These are phyloP conservation scores for Xerus rutilus DNA, from an alignment of 2,797 vertebrate genomes.

Conservation along the genomic window DNA sequence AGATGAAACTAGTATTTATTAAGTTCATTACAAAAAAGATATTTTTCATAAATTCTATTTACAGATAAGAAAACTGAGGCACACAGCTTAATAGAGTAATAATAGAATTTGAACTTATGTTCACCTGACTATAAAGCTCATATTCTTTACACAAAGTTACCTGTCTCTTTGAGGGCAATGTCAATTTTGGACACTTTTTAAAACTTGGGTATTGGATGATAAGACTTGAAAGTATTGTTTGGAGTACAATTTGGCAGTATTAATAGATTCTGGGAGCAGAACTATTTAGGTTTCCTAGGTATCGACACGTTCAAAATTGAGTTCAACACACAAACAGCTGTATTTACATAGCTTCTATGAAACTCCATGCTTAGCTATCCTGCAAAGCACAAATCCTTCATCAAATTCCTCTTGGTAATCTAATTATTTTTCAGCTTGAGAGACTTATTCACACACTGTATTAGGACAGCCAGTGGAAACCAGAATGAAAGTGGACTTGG, in stretches of 20 bases:
- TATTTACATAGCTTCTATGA: not conserved
- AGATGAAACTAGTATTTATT: not conserved
- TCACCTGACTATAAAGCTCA: not conserved
- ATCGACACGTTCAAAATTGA: not conserved
- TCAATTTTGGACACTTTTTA: not conserved
- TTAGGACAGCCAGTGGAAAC: not conserved
- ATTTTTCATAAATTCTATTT: conserved; percentile 12
- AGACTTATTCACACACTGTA: conserved; percentile 22
- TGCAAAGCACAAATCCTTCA: conserved; percentile 39
- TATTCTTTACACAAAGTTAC: not conserved
- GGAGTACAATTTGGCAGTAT: not conserved
- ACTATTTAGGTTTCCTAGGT: not conserved
- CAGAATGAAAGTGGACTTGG: conserved; percentile 33
- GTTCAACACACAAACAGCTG: not conserved
- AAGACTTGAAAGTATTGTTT: not conserved
- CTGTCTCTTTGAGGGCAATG: not conserved
- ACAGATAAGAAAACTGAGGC: not conserved
- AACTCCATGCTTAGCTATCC: not conserved
- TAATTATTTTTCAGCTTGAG: conserved; percentile 61
- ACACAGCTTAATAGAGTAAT: not conserved
- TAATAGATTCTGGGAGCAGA: not conserved
- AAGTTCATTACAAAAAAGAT: conserved; percentile 2
- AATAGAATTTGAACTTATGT: not conserved
- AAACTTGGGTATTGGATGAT: not conserved
- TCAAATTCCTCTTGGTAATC: conserved; percentile 48